Base-by-base conservation (phyloP, 2,888 invertebrate species). In the Papilio elwesi region DNA sequence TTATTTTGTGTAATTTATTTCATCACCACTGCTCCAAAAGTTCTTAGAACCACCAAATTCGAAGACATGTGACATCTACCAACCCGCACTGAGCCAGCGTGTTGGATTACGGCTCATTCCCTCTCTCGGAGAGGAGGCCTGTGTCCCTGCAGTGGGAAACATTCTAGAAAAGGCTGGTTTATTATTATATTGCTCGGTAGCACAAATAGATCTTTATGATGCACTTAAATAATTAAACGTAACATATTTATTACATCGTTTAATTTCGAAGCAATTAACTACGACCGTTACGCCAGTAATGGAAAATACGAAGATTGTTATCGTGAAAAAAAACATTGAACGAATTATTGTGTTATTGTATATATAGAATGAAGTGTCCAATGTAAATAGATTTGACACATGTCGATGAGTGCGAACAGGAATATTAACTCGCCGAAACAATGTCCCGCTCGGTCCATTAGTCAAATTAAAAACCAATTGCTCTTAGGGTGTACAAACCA, bases 381-480 rank as follows among this genome's bases (percentile, higher is more conserved):
- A 38, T 48, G 62, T 67, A 48, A 38, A 57, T n/a, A n/a, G n/a
- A n/a, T n/a, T n/a, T n/a, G n/a, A 43, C 43, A 65, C 57, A 49
- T 15, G 55, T 26, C 52, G 26, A 43, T 26, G 53, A 62, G 63
- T 63, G 67, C 26, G 36, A 10, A 36, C 53, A 48, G 63, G 52
- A 73, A 76, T n/a, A n/a, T 78, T 78, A 75, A 75, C 75, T 77
- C 73, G 26, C 2, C 69, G 71, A 71, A 72, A 74, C 62, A 76
- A 68, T 70, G 62, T 69, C 51, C 52, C 26, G 52, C 48, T 38
- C 62, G 53, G 52, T 77, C 79, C 79, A 80, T 80, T 80, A 79
- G 68, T 75, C 74, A 78, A 79, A 80, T 80, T 80, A 78, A 78
- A 78, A 75, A 76, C 66, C 74, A 76, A 76, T 77, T 75, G 62